Conservation (phyloP, 2,113 vertebrate species). For the Platycercus adscitus region DNA sequence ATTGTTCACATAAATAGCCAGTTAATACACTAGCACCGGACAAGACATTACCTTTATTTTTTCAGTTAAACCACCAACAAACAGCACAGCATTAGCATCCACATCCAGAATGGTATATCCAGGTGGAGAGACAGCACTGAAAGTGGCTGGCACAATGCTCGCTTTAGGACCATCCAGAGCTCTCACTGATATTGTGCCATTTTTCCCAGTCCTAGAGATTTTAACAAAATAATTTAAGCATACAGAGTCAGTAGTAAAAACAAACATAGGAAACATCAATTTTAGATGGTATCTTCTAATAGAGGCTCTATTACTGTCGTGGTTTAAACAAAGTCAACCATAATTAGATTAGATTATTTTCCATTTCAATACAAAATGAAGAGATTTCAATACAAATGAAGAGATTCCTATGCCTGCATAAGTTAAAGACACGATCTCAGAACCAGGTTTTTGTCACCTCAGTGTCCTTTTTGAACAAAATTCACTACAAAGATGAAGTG, state of each 20-base stretch:
- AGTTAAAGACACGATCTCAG: not conserved
- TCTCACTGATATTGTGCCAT: constrained; percentile 91
- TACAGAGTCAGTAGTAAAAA: not conserved
- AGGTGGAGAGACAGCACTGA: constrained; percentile 84
- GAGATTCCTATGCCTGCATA: not conserved
- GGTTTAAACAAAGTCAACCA: too few relatives aligned
- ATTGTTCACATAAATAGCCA: not conserved
- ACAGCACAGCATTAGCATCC: constrained; percentile 93
- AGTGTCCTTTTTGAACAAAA: not conserved
- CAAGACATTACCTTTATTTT: constrained; percentile 85
- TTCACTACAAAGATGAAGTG: not conserved
- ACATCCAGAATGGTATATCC: constrained; percentile 93
- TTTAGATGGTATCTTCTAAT: not conserved
- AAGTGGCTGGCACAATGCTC: constrained; percentile 81
- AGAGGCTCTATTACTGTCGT: not conserved
- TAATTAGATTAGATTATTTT: not conserved
- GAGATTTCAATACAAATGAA: not conserved
- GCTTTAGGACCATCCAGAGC: constrained; percentile 92
- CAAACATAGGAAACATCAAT: not conserved
- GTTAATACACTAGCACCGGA: not conserved
- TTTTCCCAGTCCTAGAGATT: constrained; percentile 85
- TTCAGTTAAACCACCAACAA: constrained; percentile 92
- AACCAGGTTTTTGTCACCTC: not conserved
- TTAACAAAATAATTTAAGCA: not conserved
- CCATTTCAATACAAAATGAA: not conserved